Conservation (phyloP, 2,113 vertebrate species). For the Brienomyrus brachyistius region DNA sequence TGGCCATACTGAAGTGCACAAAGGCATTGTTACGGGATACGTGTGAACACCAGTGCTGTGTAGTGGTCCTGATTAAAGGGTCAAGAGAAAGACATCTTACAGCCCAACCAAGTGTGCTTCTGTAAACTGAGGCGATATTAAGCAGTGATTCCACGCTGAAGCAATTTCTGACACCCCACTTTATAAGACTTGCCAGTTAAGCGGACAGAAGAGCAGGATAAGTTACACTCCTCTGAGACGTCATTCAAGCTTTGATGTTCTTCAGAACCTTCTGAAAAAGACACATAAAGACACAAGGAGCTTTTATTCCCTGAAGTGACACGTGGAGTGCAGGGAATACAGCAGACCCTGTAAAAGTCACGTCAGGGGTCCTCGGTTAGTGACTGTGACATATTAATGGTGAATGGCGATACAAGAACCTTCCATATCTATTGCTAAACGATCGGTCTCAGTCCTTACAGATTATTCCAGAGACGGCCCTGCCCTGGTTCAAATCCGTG, state of each 20-base stretch:
- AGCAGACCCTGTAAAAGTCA: background rate
- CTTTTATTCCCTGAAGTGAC: background rate
- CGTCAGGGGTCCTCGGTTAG: background rate
- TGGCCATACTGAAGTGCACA: background rate
- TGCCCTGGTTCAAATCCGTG: background rate
- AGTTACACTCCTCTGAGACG: slow-evolving; percentile 32
- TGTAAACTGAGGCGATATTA: slow-evolving; percentile 12
- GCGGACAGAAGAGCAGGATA: slow-evolving; percentile 30
- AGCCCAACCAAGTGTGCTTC: background rate
- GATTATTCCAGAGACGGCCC: background rate
- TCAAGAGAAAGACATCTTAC: background rate
- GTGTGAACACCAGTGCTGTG: background rate
- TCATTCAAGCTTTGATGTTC: slow-evolving; percentile 11
- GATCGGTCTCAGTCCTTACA: background rate
- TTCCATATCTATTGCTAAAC: background rate
- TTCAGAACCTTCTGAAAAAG: slow-evolving; percentile 25
- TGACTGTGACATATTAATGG: background rate
- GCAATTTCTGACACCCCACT: slow-evolving; percentile 15
- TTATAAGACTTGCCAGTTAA: slow-evolving; percentile 35
- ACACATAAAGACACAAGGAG: slow-evolving; percentile 27
- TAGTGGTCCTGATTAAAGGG: background rate
- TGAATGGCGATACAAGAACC: background rate
- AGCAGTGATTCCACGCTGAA: slow-evolving; percentile 20
- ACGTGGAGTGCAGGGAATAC: background rate
- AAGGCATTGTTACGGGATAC: background rate